These are phyloP conservation scores for Athalia circularis DNA, from an alignment of 2,888 invertebrate genomes.

Conservation along the genomic window DNA sequence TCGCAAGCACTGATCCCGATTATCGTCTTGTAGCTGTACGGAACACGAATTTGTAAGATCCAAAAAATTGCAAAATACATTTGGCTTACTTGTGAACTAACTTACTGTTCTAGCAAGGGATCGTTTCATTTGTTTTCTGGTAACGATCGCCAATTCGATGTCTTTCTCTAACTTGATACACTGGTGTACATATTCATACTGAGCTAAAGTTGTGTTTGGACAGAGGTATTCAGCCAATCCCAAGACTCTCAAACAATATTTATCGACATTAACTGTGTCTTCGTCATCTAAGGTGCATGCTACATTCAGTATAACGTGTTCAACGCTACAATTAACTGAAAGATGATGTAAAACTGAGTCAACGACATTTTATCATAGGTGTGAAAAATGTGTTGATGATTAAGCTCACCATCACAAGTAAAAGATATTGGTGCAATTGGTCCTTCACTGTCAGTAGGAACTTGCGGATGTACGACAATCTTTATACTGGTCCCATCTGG, in stretches of 20 bases:
- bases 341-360: slow-evolving; percentile 54
- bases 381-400: slow-evolving; percentile 30
- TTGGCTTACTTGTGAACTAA: slow-evolving; percentile 46
- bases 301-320: slow-evolving; percentile 90
- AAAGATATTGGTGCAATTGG: slow-evolving; percentile 85
- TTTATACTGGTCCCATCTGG: slow-evolving; percentile 91
- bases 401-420: slow-evolving; percentile 91
- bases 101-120: slow-evolving; percentile 86
- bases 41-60: slow-evolving; percentile 47
- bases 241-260: slow-evolving; percentile 84
- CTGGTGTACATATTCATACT: slow-evolving; percentile 95
- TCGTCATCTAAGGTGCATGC: slow-evolving; percentile 88
- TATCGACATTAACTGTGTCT: slow-evolving; percentile 79
- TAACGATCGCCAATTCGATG: slow-evolving; percentile 79
- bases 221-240: slow-evolving; percentile 93
- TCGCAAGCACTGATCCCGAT: slow-evolving; percentile 83
- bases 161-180: slow-evolving; percentile 95
- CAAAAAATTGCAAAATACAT: slow-evolving; percentile 38
- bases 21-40: slow-evolving; percentile 84
- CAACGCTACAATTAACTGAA: slow-evolving; percentile 90
- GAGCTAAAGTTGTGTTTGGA: slow-evolving; percentile 87
- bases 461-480: slow-evolving; percentile 85
- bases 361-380: slow-evolving; percentile 26
- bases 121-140: slow-evolving; percentile 79
- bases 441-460: slow-evolving; percentile 76